Evolutionary conservation across 2,113 vertebrate species (phyloP).

Genomic region (Xiphias gladius): DNA sequence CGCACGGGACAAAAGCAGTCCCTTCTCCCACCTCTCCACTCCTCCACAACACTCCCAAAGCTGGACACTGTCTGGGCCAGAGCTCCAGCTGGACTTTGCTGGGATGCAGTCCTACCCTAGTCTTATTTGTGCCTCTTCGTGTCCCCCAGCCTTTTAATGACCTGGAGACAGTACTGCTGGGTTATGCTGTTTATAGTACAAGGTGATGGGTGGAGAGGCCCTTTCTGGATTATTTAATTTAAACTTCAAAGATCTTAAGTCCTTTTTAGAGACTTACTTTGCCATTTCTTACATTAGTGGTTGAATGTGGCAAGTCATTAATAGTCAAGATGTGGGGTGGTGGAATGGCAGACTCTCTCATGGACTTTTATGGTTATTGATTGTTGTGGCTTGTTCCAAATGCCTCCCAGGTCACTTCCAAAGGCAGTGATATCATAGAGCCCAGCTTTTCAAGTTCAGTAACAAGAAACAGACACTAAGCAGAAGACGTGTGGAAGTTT

Average conservation of each 20-base stretch:
- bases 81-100: conserved; percentile 44
- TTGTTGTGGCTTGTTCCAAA: conserved; percentile 38
- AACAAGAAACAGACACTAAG: conserved; percentile 78
- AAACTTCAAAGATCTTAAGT: conserved; percentile 9
- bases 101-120: conserved; percentile 13
- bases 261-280: conserved; percentile 1
- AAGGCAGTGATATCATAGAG: conserved; percentile 71
- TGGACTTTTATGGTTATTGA: conserved; percentile 14
- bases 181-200: not conserved
- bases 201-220: conserved; percentile 2
- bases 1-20: conserved; percentile 63
- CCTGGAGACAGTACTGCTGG: conserved; percentile 15
- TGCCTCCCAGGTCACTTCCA: conserved; percentile 59
- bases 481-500: not conserved
- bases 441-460: conserved; percentile 70
- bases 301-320: not conserved
- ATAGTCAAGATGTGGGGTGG: not conserved
- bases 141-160: conserved; percentile 5
- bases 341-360: conserved; percentile 18
- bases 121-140: conserved; percentile 34
- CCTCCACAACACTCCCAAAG: conserved; percentile 73
- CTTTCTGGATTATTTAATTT: conserved; percentile 20
- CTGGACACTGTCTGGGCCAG: conserved; percentile 53
- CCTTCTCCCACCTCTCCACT: conserved; percentile 67
- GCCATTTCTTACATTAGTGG: conserved; percentile 5